A percentile compares a stretch with the other conserved stretches of the same genome.
Conservation (phyloP, 2,113 vertebrate genomes). For the Dipodomys merriami region DNA sequence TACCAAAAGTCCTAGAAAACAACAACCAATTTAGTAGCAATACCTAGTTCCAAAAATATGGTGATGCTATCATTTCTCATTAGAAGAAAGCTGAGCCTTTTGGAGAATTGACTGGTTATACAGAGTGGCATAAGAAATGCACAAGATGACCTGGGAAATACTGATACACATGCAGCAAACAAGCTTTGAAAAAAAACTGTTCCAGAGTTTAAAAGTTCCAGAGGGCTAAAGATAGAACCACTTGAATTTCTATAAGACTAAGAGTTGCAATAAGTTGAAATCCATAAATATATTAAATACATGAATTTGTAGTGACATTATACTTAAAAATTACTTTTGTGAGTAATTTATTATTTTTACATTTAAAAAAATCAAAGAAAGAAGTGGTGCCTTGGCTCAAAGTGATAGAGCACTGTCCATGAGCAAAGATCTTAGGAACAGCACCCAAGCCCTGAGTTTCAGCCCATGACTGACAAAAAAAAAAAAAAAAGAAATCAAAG, state of each 20-base stretch:
- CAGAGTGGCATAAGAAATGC: neutral
- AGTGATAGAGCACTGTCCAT: too few relatives aligned
- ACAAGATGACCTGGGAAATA: neutral
- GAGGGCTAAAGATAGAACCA: neutral
- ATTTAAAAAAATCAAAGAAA: neutral
- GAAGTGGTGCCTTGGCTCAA: too few relatives aligned
- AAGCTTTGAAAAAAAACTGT: neutral
- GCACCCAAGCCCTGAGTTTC: too few relatives aligned
- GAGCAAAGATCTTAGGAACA: too few relatives aligned
- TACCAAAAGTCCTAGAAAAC: neutral
- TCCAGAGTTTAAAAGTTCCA: neutral
- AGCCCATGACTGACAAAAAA: too few relatives aligned
- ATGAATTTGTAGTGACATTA: neutral
- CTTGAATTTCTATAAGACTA: neutral
- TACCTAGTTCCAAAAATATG: neutral
- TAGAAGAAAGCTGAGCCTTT: neutral
- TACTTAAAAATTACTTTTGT: neutral
- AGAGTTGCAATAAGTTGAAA: neutral
- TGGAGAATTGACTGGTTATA: neutral
- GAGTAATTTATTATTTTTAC: neutral
- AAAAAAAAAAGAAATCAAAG: too few relatives aligned
- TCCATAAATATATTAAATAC: neutral
- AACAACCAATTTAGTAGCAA: neutral
- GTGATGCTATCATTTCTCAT: neutral
- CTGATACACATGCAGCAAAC: neutral